A percentile compares a stretch with the other conserved stretches of the same genome.
Conservation (phyloP, 1,140 invertebrate species). For the Dolichoris vasculosae region DNA sequence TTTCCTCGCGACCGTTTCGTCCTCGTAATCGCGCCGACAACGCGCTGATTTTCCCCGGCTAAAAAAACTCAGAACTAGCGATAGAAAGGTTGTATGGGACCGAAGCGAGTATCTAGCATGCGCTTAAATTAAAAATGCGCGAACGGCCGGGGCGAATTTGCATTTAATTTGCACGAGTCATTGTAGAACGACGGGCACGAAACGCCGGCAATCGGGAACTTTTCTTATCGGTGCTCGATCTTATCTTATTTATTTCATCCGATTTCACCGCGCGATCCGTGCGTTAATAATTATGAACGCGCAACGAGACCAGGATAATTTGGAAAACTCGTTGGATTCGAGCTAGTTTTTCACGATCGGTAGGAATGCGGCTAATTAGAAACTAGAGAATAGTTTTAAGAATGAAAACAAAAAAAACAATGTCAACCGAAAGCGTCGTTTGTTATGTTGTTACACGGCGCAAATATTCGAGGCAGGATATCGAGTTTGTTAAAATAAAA, state of each 20-base stretch:
- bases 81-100: not conserved
- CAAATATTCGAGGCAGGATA: not conserved
- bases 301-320: too few species aligned
- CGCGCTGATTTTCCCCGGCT: too few species aligned
- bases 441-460: not conserved
- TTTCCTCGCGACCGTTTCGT: too few species aligned
- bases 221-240: slow-evolving; percentile 20
- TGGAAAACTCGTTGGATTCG: not conserved
- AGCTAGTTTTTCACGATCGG: not conserved
- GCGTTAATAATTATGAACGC: not conserved
- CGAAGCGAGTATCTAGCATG: not conserved
- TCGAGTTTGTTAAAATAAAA: not conserved
- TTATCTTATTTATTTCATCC: not conserved
- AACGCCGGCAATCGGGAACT: slow-evolving; percentile 1
- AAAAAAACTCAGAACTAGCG: not conserved
- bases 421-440: not conserved
- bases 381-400: not conserved
- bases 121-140: not conserved
- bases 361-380: not conserved
- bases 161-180: slow-evolving; percentile 47
- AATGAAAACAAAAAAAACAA: not conserved
- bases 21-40: too few species aligned
- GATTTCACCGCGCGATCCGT: not conserved
- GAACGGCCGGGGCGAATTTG: slow-evolving; percentile 15
- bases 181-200: not conserved